Conservation (phyloP, 2,888 invertebrate species). For the Rhopalosiphum nymphaeae region DNA sequence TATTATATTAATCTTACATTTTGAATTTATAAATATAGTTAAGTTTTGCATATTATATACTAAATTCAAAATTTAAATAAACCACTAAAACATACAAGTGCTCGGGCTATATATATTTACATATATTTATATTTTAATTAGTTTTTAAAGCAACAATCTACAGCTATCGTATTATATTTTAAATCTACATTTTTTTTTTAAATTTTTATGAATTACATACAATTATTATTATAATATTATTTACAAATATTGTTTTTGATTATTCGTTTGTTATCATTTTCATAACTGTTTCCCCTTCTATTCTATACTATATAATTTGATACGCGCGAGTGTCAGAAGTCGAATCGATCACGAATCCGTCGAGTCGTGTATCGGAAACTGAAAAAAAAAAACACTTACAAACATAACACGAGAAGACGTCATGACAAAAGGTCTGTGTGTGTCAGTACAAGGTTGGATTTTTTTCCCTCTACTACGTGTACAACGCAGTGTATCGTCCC, state of each 20-base stretch:
- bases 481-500: conserved; percentile 23
- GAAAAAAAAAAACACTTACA: conserved; percentile 30
- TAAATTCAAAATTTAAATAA: background rate
- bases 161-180: background rate
- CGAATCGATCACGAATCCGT: conserved; percentile 58
- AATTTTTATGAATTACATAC: background rate
- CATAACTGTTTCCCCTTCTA: background rate
- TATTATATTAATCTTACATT: too few species aligned
- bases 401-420: conserved; percentile 50
- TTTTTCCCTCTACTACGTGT: background rate
- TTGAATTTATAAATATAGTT: background rate
- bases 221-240: background rate
- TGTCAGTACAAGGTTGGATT: conserved; percentile 34
- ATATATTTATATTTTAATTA: background rate
- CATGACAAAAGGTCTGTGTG: conserved; percentile 47
- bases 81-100: background rate
- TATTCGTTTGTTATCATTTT: background rate
- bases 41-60: background rate
- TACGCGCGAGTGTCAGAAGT: conserved; percentile 44
- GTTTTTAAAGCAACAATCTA: background rate
- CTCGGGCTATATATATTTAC: background rate
- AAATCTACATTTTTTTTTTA: background rate
- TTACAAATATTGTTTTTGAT: background rate
- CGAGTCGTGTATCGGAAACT: conserved; percentile 12
- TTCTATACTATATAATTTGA: background rate